phyloP scores from a whole-genome alignment of 2,113 vertebrate genomes.

The Cololabis saira region DNA sequence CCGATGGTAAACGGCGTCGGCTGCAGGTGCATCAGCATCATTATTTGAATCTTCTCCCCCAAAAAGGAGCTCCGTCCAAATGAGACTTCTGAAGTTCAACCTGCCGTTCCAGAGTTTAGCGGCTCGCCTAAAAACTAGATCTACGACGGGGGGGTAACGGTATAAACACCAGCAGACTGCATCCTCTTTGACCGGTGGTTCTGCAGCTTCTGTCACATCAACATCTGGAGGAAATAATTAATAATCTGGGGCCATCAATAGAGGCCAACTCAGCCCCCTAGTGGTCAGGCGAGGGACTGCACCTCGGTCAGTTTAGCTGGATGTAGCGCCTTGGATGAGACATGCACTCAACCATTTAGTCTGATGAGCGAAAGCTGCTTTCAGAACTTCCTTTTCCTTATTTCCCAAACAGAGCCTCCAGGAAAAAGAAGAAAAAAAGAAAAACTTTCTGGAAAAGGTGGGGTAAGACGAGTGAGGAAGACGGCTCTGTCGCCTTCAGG shows the following conservation, averaged over 20 bases:
- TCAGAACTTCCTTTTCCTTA: not conserved
- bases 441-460: constrained; percentile 12
- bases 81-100: constrained; percentile 53
- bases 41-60: constrained; percentile 44
- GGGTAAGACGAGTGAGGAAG: constrained; percentile 15
- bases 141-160: no score
- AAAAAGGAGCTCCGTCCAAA: constrained; percentile 38
- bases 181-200: no score
- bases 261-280: no score
- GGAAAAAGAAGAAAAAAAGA: not conserved
- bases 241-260: no score
- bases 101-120: constrained; percentile 23
- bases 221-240: no score
- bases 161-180: no score
- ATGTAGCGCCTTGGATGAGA: no score
- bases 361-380: not conserved
- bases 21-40: constrained; percentile 63
- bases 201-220: no score
- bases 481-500: constrained; percentile 45
- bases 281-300: no score
- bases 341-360: no score
- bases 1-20: constrained; percentile 44
- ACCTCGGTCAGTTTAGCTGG: no score
- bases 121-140: no score
- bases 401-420: constrained; percentile 1